Conservation (phyloP, 1,140 invertebrate genomes). For the Cydia amplana region DNA sequence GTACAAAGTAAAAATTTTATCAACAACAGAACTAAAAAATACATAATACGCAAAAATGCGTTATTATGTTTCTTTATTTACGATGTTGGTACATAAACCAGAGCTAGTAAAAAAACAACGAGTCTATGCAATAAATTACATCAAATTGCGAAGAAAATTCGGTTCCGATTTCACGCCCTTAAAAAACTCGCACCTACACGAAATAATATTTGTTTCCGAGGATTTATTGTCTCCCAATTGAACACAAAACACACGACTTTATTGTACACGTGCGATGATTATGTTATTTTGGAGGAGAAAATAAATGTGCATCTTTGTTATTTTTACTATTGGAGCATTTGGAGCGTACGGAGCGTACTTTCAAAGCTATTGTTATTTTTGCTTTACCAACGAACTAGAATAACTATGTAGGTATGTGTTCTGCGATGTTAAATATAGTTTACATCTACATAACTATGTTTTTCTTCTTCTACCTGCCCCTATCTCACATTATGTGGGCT, state of each 20-base stretch:
- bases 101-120: not conserved
- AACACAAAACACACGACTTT: slow-evolving; percentile 29
- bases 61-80: too few relatives aligned
- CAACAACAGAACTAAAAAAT: too few relatives aligned
- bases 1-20: too few relatives aligned
- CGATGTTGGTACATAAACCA: too few relatives aligned
- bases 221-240: slow-evolving; percentile 29
- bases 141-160: slow-evolving; percentile 16
- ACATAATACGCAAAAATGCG: not conserved
- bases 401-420: too few relatives aligned
- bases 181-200: slow-evolving; percentile 27
- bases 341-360: too few relatives aligned
- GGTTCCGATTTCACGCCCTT: slow-evolving; percentile 26
- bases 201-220: slow-evolving; percentile 30
- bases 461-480: too few relatives aligned
- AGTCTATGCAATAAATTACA: not conserved
- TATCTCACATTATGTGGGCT: too few relatives aligned
- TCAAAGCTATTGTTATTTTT: not conserved
- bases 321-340: not conserved
- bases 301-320: not conserved
- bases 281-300: not conserved
- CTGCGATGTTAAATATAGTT: too few relatives aligned
- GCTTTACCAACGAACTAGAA: too few relatives aligned
- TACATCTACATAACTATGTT: too few relatives aligned
- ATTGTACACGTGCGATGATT: not conserved